Percentiles rank a stretch among this genome's conserved stretches.
Conservation (phyloP, 2,113 vertebrate genomes). For the Beaufortia kweichowensis region DNA sequence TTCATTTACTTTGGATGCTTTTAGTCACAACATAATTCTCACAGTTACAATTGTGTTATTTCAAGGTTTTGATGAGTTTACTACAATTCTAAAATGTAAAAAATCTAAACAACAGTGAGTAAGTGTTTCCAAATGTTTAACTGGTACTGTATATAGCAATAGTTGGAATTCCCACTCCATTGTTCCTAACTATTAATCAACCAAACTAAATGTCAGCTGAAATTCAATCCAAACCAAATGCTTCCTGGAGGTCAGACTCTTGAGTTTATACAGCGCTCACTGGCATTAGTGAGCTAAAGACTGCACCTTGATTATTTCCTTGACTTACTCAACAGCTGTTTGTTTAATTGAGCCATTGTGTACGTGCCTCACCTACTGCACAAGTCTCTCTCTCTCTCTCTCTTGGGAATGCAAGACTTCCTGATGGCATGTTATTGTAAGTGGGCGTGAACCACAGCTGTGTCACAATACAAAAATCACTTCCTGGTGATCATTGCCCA, state of each 20-base stretch:
- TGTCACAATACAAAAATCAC: constrained; percentile 4
- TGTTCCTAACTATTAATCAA: background rate
- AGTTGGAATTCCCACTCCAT: background rate
- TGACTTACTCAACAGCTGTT: constrained; percentile 6
- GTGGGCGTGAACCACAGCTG: constrained; percentile 34
- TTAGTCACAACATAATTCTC: no score
- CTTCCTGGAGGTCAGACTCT: background rate
- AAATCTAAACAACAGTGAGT: no score
- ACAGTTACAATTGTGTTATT: no score
- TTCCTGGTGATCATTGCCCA: constrained; percentile 1
- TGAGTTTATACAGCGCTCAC: background rate
- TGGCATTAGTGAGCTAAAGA: background rate
- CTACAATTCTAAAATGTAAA: no score
- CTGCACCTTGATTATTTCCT: background rate
- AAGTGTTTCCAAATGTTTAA: no score
- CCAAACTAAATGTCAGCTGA: background rate
- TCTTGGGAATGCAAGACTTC: constrained; percentile 44
- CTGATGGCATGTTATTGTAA: constrained; percentile 36
- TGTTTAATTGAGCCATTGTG: constrained; percentile 30
- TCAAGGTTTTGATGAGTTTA: no score
- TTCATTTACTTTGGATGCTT: no score
- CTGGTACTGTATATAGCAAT: no score
- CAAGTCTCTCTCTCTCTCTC: constrained; percentile 22
- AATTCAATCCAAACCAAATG: background rate
- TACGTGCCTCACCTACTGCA: background rate